These are phyloP conservation scores for Benthosema pterotum DNA, from an alignment of 2,797 vertebrate species.

Conservation along the genomic window DNA sequence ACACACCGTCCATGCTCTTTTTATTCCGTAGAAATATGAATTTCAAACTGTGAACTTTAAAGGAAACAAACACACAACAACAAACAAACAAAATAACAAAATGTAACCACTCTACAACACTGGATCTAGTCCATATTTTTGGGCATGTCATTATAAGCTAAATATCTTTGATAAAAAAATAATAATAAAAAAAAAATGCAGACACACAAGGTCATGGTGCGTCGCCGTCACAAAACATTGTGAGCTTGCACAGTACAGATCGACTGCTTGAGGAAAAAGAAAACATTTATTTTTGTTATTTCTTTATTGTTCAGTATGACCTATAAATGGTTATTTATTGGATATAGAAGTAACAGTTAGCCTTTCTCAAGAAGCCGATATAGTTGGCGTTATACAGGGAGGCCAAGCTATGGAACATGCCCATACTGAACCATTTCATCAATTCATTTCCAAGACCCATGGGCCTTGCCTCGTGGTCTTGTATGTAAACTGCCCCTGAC, in stretches of 20 bases:
- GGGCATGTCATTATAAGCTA: no score
- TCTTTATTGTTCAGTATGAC: no score
- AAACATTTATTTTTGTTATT: no score
- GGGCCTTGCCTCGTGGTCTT: constrained; percentile 48
- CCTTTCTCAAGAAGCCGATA: constrained; percentile 42
- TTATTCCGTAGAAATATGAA: constrained; percentile 63
- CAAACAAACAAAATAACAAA: no score
- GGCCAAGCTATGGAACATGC: constrained; percentile 60
- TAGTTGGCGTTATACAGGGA: constrained; percentile 54
- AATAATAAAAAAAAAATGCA: no score
- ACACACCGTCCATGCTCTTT: constrained; percentile 50
- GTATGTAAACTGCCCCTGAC: constrained; percentile 67
- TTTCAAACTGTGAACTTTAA: constrained; percentile 72
- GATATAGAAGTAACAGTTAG: constrained; percentile 45
- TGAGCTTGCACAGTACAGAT: no score
- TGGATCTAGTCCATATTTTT: no score
- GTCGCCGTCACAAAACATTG: no score
- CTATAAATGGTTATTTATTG: constrained; percentile 26
- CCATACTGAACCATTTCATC: constrained; percentile 55
- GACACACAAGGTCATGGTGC: no score
- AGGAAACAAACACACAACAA: constrained; percentile 12
- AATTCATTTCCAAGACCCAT: constrained; percentile 52
- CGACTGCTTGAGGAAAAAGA: no score
- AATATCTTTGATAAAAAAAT: no score
- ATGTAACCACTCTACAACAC: no score